phyloP scores from a whole-genome alignment of 2,797 vertebrate species.

The Pseudopleuronectes americanus region DNA sequence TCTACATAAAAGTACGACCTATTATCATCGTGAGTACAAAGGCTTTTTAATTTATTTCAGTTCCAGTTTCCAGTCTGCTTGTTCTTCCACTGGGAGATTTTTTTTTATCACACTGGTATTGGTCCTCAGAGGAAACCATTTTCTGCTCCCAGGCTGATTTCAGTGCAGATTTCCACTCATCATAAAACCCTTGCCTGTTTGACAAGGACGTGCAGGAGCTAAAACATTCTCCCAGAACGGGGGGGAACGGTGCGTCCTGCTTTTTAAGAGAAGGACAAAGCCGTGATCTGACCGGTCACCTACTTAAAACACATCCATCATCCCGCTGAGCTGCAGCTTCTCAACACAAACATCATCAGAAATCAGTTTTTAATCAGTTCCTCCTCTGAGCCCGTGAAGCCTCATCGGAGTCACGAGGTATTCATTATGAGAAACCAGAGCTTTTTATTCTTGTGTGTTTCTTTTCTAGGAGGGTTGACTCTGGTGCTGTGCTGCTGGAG shows the following conservation, averaged over 20 bases:
- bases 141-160: slow-evolving; percentile 1
- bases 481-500: neutral
- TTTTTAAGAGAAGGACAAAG: no score
- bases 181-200: slow-evolving; percentile 13
- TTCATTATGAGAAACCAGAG: no score
- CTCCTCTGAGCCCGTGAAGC: no score
- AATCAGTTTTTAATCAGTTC: no score
- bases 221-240: neutral
- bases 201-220: slow-evolving; percentile 9
- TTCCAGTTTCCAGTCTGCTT: neutral
- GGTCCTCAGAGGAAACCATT: accelerated
- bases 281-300: neutral
- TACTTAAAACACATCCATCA: neutral
- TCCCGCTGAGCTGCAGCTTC: no score
- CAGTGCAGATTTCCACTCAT: slow-evolving; percentile 6
- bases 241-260: no score
- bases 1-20: no score
- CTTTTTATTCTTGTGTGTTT: neutral
- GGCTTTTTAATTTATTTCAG: no score
- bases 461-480: neutral
- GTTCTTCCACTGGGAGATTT: neutral
- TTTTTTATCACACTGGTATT: neutral
- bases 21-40: no score
- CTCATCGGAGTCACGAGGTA: no score
- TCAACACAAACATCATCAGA: no score